Evolutionary conservation across 2,113 vertebrate species (phyloP).

Genomic region (Oncorhynchus tshawytscha): DNA sequence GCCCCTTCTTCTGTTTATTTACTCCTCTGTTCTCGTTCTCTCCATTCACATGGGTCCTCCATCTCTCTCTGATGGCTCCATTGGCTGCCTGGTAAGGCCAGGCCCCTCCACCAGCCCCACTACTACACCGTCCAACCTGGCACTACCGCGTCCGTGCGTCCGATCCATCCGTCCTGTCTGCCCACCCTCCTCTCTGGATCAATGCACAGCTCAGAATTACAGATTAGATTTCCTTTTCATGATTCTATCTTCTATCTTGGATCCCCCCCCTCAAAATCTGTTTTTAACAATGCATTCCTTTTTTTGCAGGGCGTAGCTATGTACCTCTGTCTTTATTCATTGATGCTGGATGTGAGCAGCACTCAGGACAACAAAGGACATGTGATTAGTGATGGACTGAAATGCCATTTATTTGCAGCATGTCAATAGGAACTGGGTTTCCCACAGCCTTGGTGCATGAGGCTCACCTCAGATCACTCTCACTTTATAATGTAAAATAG

Average conservation of each 20-base stretch:
- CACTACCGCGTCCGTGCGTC: constrained; percentile 13
- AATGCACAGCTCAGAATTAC: constrained; percentile 59
- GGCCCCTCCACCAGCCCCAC: constrained; percentile 26
- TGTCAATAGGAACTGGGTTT: constrained; percentile 45
- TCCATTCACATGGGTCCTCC: constrained; percentile 68
- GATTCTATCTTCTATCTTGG: constrained; percentile 60
- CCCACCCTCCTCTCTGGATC: constrained; percentile 69
- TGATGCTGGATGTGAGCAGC: constrained; percentile 41
- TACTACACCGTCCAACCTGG: constrained; percentile 46
- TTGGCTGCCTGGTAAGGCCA: constrained; percentile 53
- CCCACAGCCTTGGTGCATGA: constrained; percentile 27
- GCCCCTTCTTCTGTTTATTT: constrained; percentile 75
- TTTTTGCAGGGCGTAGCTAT: constrained; percentile 30
- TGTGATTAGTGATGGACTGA: constrained; percentile 42
- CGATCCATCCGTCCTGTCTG: not conserved
- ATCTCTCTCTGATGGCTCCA: constrained; percentile 86
- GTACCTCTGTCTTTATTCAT: constrained; percentile 34
- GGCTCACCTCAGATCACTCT: not conserved
- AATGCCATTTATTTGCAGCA: constrained; percentile 48
- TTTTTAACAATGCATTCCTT: constrained; percentile 57
- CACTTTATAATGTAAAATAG: not conserved
- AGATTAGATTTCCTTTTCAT: constrained; percentile 73
- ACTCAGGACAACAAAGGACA: constrained; percentile 44
- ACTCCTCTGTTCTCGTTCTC: constrained; percentile 65
- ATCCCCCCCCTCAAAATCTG: constrained; percentile 43